Evolutionary conservation across 2,888 invertebrate genomes (phyloP).

Genomic region (Chesias legatella): DNA sequence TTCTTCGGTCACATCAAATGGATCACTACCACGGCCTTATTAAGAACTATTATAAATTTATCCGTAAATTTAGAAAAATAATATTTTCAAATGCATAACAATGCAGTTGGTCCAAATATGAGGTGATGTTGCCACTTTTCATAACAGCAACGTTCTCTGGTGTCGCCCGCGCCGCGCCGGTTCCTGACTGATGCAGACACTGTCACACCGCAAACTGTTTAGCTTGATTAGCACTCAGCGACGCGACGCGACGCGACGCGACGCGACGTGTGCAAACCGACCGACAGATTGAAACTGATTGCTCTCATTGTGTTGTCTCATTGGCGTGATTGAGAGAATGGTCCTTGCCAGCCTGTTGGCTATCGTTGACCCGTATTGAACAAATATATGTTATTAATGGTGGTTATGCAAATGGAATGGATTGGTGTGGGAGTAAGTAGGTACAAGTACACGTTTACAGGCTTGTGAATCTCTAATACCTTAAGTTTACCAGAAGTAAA

Average conservation of each 20-base stretch:
- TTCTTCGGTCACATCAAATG: conserved; percentile 12
- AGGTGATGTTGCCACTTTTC: too few relatives aligned
- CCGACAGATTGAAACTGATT: conserved; percentile 70
- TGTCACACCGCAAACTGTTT: conserved; percentile 55
- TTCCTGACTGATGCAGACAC: conserved; percentile 13
- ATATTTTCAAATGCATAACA: conserved; percentile 11
- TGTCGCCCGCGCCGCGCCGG: neutral
- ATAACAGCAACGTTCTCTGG: neutral
- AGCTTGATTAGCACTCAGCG: conserved; percentile 76
- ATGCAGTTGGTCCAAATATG: conserved; percentile 26
- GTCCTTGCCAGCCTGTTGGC: conserved; percentile 56
- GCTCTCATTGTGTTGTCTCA: conserved; percentile 55
- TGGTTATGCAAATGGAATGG: too few relatives aligned
- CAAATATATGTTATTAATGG: too few relatives aligned
- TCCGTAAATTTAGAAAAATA: too few relatives aligned
- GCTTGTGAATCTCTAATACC: too few relatives aligned
- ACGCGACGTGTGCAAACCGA: conserved; percentile 72
- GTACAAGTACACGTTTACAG: too few relatives aligned
- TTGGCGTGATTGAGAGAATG: conserved; percentile 71
- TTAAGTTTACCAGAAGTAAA: too few relatives aligned
- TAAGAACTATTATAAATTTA: too few relatives aligned
- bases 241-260: too few relatives aligned
- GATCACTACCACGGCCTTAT: neutral
- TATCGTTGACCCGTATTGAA: conserved; percentile 19
- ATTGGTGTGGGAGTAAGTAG: neutral